phyloP scores from a whole-genome alignment of 2,888 invertebrate genomes.

The Rapana venosa region DNA sequence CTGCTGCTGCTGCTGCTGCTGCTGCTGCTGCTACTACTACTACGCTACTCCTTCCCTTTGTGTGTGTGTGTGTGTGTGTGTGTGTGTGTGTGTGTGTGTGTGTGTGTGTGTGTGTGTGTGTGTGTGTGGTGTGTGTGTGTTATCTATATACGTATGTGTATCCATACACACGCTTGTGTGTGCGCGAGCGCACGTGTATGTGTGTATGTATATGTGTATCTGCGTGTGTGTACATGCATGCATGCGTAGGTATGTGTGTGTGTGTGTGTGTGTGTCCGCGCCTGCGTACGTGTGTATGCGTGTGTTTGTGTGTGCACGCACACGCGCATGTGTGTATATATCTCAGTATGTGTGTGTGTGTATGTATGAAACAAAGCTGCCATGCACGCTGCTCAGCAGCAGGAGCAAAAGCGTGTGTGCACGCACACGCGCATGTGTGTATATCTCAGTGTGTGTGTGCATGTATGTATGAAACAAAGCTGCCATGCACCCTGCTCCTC shows the following conservation, averaged over 20 bases:
- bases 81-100: conserved; percentile 8
- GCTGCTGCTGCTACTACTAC: too few species aligned
- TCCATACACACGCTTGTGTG: background rate
- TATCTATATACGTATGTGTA: too few species aligned
- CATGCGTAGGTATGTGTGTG: too few species aligned
- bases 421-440: background rate
- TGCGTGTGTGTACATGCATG: too few species aligned
- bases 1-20: too few species aligned
- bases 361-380: background rate
- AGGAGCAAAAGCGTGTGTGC: background rate
- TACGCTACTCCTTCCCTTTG: background rate
- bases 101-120: too few species aligned
- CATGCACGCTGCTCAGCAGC: too few species aligned
- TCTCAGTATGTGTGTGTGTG: background rate
- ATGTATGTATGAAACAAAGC: background rate
- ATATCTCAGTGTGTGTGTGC: background rate
- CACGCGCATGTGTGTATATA: background rate
- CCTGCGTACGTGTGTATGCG: too few species aligned
- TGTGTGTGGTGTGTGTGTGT: too few species aligned
- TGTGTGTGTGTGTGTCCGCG: too few species aligned
- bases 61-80: background rate
- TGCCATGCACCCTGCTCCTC: too few species aligned
- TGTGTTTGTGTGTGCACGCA: background rate
- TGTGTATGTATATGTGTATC: too few species aligned
- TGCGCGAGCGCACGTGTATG: background rate